Conservation (phyloP, 92 coral and sea anemone species). For the Epizoanthus fatuus region DNA sequence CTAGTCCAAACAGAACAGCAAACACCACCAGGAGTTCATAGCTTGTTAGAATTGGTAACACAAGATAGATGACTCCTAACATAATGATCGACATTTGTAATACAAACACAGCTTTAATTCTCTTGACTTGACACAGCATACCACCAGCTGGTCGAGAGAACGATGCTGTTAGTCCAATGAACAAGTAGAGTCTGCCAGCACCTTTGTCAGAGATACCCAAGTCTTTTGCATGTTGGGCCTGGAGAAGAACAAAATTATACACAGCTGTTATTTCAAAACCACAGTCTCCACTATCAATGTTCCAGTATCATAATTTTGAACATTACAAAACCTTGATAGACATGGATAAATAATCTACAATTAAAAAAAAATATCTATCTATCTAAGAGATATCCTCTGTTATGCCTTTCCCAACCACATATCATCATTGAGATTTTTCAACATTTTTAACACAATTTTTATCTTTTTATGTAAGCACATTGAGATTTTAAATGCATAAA, state of each 20-base stretch:
- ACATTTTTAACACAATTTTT: too few species aligned
- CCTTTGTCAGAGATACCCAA: slow-evolving; percentile 1
- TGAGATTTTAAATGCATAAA: too few species aligned
- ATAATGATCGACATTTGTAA: not conserved
- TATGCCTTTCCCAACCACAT: too few species aligned
- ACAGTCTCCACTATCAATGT: not conserved
- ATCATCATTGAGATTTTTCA: too few species aligned
- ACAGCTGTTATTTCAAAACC: not conserved
- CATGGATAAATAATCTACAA: too few species aligned
- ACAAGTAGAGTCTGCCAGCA: slow-evolving; percentile 6
- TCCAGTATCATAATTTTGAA: too few species aligned
- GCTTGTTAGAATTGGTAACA: slow-evolving; percentile 8
- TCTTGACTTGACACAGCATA: slow-evolving; percentile 15
- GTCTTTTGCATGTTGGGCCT: slow-evolving; percentile 38
- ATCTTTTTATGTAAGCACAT: too few species aligned
- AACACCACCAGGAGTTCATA: slow-evolving; percentile 19
- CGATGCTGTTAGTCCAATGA: slow-evolving; percentile 12
- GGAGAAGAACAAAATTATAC: not conserved
- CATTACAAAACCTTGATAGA: too few species aligned
- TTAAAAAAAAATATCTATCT: too few species aligned
- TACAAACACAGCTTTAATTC: slow-evolving; percentile 26
- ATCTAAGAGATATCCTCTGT: too few species aligned
- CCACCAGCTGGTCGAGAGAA: slow-evolving; percentile 33
- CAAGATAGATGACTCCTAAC: slow-evolving; percentile 2
- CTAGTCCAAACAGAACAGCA: slow-evolving; percentile 8